These are phyloP conservation scores for Anagrus nilaparvatae DNA, from an alignment of 1,140 invertebrate species.

Conservation along the genomic window DNA sequence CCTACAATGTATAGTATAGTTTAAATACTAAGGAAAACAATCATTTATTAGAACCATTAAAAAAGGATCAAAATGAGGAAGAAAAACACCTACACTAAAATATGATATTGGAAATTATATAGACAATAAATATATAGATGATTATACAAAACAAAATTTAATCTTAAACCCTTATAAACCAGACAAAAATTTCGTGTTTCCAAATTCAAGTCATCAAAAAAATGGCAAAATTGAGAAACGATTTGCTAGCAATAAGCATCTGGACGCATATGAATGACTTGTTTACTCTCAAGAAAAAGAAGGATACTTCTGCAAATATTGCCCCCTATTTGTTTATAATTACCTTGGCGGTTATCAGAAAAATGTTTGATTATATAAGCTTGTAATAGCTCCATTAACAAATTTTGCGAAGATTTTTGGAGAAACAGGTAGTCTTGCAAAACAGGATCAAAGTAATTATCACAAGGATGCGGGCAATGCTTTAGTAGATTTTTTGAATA, in stretches of 20 bases:
- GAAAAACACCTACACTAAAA: background rate
- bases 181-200: background rate
- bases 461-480: background rate
- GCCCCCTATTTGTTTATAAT: slow-evolving; percentile 15
- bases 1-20: too few species aligned
- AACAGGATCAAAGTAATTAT: background rate
- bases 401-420: slow-evolving; percentile 19
- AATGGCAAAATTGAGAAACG: background rate
- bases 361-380: slow-evolving; percentile 11
- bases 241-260: background rate
- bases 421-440: slow-evolving; percentile 14
- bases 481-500: slow-evolving; percentile 1
- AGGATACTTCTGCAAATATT: slow-evolving; percentile 21
- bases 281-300: background rate
- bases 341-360: slow-evolving; percentile 14
- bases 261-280: background rate
- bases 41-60: too few species aligned
- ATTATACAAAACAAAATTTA: background rate
- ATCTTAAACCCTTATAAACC: background rate
- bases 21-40: too few species aligned
- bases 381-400: slow-evolving; percentile 18
- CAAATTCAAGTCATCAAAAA: background rate
- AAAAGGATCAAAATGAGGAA: too few species aligned
- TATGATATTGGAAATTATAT: background rate
- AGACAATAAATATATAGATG: background rate